Conservation (phyloP, 2,888 invertebrate species). For the Mantis religiosa region DNA sequence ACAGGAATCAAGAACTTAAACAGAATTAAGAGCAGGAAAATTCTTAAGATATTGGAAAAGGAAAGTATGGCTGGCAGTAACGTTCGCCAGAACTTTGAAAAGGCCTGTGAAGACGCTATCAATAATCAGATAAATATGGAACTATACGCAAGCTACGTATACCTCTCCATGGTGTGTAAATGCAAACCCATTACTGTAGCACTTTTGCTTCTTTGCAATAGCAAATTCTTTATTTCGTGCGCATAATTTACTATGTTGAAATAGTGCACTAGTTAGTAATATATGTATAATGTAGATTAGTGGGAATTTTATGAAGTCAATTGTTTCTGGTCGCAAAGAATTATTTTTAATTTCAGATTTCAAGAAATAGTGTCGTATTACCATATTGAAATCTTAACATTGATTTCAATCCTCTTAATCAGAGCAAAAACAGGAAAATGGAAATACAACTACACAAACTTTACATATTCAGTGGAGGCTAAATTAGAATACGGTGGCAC, state of each 20-base stretch:
- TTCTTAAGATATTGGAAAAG: neutral
- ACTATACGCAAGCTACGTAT: conserved; percentile 67
- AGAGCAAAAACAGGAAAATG: too few species aligned
- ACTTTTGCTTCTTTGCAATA: neutral
- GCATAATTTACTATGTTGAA: neutral
- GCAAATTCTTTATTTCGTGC: neutral
- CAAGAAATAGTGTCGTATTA: too few species aligned
- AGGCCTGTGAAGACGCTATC: conserved; percentile 60
- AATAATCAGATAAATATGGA: conserved; percentile 73
- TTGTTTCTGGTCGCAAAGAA: too few species aligned
- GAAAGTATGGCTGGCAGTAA: conserved; percentile 32
- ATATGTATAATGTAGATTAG: too few species aligned
- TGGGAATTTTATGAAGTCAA: too few species aligned
- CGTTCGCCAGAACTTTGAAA: conserved; percentile 62
- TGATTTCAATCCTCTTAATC: too few species aligned
- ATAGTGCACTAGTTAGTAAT: too few species aligned
- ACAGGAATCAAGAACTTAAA: neutral
- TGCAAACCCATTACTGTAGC: neutral
- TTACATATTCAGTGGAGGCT: too few species aligned
- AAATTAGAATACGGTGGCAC: too few species aligned
- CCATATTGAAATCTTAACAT: too few species aligned
- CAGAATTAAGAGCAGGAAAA: neutral
- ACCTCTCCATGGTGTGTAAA: conserved; percentile 66
- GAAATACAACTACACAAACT: too few species aligned
- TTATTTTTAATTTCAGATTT: too few species aligned